phyloP scores from a whole-genome alignment of 1,140 invertebrate genomes.

The Aphaenogaster ashmeadi region DNA sequence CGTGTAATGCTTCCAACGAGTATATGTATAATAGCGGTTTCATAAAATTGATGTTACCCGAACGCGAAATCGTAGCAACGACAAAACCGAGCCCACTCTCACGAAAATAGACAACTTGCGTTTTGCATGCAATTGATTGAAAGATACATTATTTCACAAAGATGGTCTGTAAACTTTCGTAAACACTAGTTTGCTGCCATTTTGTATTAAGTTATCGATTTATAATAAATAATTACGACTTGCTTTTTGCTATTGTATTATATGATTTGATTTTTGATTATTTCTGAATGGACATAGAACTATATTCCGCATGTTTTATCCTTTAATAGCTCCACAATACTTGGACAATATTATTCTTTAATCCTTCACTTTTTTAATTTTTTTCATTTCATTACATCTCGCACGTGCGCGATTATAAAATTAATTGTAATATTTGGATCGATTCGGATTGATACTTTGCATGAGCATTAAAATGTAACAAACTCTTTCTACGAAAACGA shows the following conservation, averaged over 20 bases:
- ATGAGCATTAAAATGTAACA: not conserved
- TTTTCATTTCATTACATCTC: not conserved
- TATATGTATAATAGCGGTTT: slow-evolving; percentile 21
- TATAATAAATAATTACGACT: not conserved
- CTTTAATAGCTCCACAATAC: not conserved
- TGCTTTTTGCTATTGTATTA: not conserved
- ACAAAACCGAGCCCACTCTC: not conserved
- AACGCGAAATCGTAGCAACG: not conserved
- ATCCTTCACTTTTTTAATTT: not conserved
- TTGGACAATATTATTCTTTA: not conserved
- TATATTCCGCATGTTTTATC: not conserved
- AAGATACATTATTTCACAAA: too few relatives aligned
- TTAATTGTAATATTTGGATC: not conserved
- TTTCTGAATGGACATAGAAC: not conserved
- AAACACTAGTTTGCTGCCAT: not conserved
- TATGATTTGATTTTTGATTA: not conserved
- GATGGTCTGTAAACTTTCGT: too few relatives aligned
- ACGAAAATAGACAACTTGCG: not conserved
- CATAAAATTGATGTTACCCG: not conserved
- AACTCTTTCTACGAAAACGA: not conserved
- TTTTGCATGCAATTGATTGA: not conserved
- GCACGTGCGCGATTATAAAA: not conserved
- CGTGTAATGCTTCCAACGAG: slow-evolving; percentile 8
- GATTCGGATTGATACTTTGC: not conserved
- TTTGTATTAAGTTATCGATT: not conserved